Evolutionary conservation across 2,113 vertebrate genomes (phyloP), one percentile per base, ranked within the genome.

Genomic region (Hiodon alosoides): DNA sequence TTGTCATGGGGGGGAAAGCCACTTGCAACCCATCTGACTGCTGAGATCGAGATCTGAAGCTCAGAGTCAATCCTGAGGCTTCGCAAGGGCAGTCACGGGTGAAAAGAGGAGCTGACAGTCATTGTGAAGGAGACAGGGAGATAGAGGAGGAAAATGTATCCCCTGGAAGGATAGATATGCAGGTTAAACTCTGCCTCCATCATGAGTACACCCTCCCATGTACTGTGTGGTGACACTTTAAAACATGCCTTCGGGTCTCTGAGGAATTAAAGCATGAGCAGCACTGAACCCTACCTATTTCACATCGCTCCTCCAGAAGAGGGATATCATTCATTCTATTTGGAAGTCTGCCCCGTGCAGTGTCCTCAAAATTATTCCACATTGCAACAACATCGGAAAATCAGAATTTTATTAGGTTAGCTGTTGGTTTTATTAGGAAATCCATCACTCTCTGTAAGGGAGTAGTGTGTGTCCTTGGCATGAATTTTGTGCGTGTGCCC

Each of bases 11-110:
- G 8, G 52, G 47, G 14, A 48, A 67, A 58, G 31, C 10, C 47
- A 14, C 53, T 67, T n/a, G 17, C 31, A 46, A 48, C 59, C 16
- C 16, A 59, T 51, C 54, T 75, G 73, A 51, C 17, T 50, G 52
- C 54, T 52, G 61, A 7, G 10, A 58, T 60, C 10, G 46, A 50
- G 54, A 71, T 59, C 31, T 46, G 64, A 9, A 57, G 64, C 73
- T 74, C 61, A 66, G 31, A 67, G 52, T 70, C 52, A 8, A 46
- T 70, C 31, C 10, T 5, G 9, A 8, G 54, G 14, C 68, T 6
- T 55, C 7, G 8, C 7, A 54, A 70, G 68, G 68, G 53, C 52
- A 17, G 52, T 14, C 73, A 74, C 73, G 14, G 57, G 53, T 58
- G 31, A 58, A 53, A 57, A 13, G 11, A 31, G 52, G 17, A 10